Percentiles rank a stretch among this genome's conserved stretches.
phyloP scores from a whole-genome alignment of 2,797 vertebrate species.

The Taenioides sp. region DNA sequence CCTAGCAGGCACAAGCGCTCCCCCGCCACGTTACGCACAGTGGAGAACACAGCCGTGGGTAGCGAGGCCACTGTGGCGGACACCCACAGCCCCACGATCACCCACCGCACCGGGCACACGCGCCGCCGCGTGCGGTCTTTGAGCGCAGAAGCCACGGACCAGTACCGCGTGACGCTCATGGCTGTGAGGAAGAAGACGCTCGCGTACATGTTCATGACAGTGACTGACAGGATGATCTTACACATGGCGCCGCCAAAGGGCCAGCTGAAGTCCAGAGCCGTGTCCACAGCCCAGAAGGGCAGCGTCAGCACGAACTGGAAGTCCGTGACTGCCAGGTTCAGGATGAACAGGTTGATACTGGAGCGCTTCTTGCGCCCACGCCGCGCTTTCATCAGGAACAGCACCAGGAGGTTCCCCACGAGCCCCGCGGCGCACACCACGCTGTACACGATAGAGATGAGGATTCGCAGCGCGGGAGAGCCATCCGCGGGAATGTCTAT shows the following conservation, averaged over 20 bases:
- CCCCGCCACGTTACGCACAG: constrained; percentile 73
- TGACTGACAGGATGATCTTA: constrained; percentile 81
- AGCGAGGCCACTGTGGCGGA: constrained; percentile 75
- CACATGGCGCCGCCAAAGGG: constrained; percentile 84
- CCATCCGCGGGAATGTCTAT: constrained; percentile 73
- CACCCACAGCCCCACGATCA: constrained; percentile 78
- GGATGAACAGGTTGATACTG: constrained; percentile 79
- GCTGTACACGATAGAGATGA: constrained; percentile 78
- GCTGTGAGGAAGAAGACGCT: constrained; percentile 84
- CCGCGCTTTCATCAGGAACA: constrained; percentile 62
- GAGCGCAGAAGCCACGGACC: constrained; percentile 73
- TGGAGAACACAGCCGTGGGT: constrained; percentile 78
- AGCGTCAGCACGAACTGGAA: constrained; percentile 83
- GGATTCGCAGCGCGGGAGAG: constrained; percentile 65
- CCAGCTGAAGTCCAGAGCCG: constrained; percentile 84
- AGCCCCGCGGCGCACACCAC: constrained; percentile 76
- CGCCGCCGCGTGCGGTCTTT: constrained; percentile 52
- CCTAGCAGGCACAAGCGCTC: constrained; percentile 81
- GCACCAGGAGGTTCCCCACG: constrained; percentile 80
- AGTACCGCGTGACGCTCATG: constrained; percentile 83
- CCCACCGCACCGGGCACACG: constrained; percentile 67
- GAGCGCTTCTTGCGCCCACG: constrained; percentile 67
- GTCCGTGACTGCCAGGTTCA: constrained; percentile 81
- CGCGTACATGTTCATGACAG: constrained; percentile 86
- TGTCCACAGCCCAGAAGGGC: constrained; percentile 85